Percentiles rank a stretch among this genome's conserved stretches.
Evolutionary conservation across 2,113 vertebrate genomes (phyloP).

Genomic region (Oncorhynchus tshawytscha): DNA sequence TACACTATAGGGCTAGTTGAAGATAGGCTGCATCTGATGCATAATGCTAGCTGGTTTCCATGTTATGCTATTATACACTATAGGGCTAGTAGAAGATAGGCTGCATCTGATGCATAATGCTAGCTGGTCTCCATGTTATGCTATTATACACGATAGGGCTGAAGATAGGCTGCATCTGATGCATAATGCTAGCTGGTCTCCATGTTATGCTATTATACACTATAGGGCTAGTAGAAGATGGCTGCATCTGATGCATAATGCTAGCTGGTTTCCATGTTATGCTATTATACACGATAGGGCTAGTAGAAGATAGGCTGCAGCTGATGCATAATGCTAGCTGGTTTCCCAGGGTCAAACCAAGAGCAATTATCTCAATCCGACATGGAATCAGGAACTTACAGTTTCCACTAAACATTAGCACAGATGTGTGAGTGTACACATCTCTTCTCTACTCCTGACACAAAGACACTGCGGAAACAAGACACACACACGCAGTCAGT

Average conservation of each 20-base stretch:
- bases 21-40: neutral
- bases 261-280: neutral
- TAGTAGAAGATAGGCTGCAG: neutral
- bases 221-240: neutral
- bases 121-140: neutral
- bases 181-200: neutral
- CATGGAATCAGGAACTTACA: neutral
- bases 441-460: neutral
- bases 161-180: neutral
- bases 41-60: neutral
- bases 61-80: too few species aligned
- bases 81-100: neutral
- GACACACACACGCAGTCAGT: too few species aligned
- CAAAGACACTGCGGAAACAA: too few species aligned
- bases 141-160: neutral
- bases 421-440: slow-evolving; percentile 1
- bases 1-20: neutral
- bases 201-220: neutral
- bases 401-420: neutral
- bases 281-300: neutral
- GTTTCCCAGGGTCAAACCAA: neutral
- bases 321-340: neutral
- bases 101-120: neutral
- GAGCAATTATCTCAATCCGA: neutral
- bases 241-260: neutral